Conservation (phyloP, 2,113 vertebrate genomes). For the Hippolais icterina region DNA sequence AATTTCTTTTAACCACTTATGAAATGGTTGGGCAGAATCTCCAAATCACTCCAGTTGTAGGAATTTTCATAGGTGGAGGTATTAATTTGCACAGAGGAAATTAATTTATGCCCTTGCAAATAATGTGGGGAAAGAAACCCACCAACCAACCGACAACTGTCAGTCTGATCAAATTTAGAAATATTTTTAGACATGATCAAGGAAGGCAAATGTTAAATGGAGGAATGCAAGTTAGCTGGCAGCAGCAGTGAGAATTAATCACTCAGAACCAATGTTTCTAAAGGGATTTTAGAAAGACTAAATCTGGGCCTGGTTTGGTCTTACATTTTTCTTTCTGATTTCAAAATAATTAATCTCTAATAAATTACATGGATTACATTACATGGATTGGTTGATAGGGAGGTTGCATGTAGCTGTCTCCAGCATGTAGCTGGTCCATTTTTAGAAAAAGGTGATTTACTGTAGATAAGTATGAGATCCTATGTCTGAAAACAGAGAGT, state of each 20-base stretch:
- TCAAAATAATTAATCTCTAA: not conserved
- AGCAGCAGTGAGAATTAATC: not conserved
- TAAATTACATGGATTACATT: not conserved
- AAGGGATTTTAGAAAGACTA: not conserved
- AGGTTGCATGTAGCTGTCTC: not conserved
- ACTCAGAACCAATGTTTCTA: not conserved
- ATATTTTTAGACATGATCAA: not conserved
- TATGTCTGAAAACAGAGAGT: not conserved
- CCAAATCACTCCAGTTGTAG: not conserved
- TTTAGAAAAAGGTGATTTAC: not conserved
- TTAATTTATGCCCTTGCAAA: not conserved
- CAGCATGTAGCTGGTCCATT: not conserved
- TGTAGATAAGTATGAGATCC: rapidly evolving
- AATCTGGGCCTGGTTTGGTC: not conserved
- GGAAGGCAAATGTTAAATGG: not conserved
- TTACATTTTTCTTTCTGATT: not conserved
- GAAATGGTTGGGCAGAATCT: rapidly evolving
- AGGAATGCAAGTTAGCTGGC: not conserved
- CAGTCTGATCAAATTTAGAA: not conserved
- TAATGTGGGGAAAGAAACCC: rapidly evolving
- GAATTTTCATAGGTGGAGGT: not conserved
- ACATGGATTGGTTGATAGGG: not conserved
- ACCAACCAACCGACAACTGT: not conserved
- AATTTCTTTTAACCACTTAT: not conserved
- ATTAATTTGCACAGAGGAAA: not conserved